Base-by-base conservation (phyloP, 2,797 vertebrate species). In the Semaprochilodus insignis region DNA sequence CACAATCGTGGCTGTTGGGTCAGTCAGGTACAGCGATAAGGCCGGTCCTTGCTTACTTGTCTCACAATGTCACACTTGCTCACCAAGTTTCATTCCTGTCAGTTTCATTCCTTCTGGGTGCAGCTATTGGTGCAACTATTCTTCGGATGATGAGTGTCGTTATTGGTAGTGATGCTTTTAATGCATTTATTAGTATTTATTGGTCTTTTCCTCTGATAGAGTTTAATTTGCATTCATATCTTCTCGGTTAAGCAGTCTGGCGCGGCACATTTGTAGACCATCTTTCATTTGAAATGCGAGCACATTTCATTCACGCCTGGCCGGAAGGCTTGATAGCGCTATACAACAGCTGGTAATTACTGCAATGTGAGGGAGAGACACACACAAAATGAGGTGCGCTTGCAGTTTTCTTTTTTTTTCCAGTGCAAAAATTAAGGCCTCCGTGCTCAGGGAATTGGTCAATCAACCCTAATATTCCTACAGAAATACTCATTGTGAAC, bases 261-360 rank as follows among this genome's bases (percentile, higher is more conserved):
- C 8, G 17, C 51, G 55, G 62, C 59, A 73, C 17, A 48, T 62
- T 52, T 82, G 63, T 14, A 25, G 55, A 27, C 77, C 7, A 34
- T 67, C 75, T 72, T 74, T 81, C 77, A 71, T 76, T 55, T 19
- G 71, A 77, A 81, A 78, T 82, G 55, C 57, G 48, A 59, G 27
- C 76, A 51, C 74, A 78, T 77, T 81, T 82, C 83, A 82, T 81
- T 82, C 84, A 87, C 62, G 78, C 55, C 67, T 78, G 71, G 85
- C 85, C 79, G 80, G 40, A 76, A 77, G 79, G 74, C 82, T 63
- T 79, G 34, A 83, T 74, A 74, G 77, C 52, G 10, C 72, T 81
- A 74, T 78, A 78, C 44, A 78, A 85, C 86, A 87, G 85, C 88
- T 87, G 85, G 83, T 80, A 83, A 87, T 87, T 86, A 83, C 77